These are phyloP conservation scores for Parnassius orleans DNA, from an alignment of 2,888 invertebrate genomes.

Conservation along the genomic window DNA sequence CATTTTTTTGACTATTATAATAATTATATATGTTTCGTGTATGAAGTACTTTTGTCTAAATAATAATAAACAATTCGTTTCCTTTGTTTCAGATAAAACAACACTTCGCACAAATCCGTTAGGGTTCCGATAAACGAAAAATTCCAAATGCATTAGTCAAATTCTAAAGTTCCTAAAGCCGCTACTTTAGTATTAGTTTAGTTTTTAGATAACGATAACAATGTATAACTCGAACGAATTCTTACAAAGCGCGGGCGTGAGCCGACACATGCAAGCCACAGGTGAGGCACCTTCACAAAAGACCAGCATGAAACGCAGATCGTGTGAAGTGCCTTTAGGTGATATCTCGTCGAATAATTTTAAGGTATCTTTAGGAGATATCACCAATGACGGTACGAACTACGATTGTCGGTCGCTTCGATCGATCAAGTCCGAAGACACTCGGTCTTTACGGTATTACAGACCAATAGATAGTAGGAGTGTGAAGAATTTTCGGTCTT, in stretches of 20 bases:
- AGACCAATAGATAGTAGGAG: constrained; percentile 71
- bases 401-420: constrained; percentile 66
- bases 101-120: constrained; percentile 29
- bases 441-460: constrained; percentile 56
- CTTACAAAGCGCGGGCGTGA: constrained; percentile 71
- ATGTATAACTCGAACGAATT: constrained; percentile 76
- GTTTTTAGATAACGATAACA: constrained; percentile 36
- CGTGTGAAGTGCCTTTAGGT: constrained; percentile 73
- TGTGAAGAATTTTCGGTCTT: constrained; percentile 70
- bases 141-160: constrained; percentile 74
- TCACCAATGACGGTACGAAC: constrained; percentile 57
- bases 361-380: constrained; percentile 71
- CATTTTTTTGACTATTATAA: too few species aligned
- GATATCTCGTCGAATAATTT: constrained; percentile 72
- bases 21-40: too few species aligned
- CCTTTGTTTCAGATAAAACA: constrained; percentile 66
- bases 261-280: constrained; percentile 74
- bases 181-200: constrained; percentile 44
- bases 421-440: constrained; percentile 66
- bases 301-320: constrained; percentile 72
- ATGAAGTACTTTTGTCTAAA: too few species aligned
- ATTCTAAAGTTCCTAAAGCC: constrained; percentile 67
- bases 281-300: constrained; percentile 73
- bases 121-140: constrained; percentile 54
- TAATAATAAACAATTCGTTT: constrained; percentile 29